Conservation (phyloP, 2,113 vertebrate species). For the rat (Rattus norvegicus) region DNA sequence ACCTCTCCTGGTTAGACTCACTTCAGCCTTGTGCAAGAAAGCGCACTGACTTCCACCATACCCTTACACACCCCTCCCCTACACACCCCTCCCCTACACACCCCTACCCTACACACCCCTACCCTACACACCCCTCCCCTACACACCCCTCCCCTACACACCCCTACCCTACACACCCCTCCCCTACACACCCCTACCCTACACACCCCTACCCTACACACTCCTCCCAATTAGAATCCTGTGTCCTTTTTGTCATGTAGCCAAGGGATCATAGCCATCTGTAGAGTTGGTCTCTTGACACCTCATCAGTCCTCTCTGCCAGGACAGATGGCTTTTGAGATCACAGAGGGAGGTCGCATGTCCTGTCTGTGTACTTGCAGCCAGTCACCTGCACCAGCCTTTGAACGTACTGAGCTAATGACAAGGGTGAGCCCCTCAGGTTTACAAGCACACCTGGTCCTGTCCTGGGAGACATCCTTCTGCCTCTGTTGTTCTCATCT, state of each 20-base stretch:
- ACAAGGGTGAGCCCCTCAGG: neutral
- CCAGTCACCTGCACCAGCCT: constrained; percentile 21
- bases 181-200: too few species aligned
- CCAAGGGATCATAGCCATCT: constrained; percentile 52
- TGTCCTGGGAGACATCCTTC: neutral
- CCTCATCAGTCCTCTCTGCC: constrained; percentile 49
- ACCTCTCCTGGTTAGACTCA: neutral
- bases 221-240: neutral
- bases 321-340: constrained; percentile 61
- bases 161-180: too few species aligned
- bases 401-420: constrained; percentile 39
- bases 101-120: too few species aligned
- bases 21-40: neutral
- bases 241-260: constrained; percentile 33
- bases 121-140: neutral
- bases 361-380: neutral
- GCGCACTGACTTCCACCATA: neutral
- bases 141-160: too few species aligned
- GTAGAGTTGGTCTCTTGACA: constrained; percentile 51
- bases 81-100: too few species aligned
- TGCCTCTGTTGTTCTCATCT: constrained; percentile 15
- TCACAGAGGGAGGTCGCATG: constrained; percentile 40
- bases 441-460: constrained; percentile 56
- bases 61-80: neutral
- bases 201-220: neutral